These are phyloP conservation scores for Mylabris sibirica DNA, from an alignment of 2,888 invertebrate genomes.

Conservation along the genomic window DNA sequence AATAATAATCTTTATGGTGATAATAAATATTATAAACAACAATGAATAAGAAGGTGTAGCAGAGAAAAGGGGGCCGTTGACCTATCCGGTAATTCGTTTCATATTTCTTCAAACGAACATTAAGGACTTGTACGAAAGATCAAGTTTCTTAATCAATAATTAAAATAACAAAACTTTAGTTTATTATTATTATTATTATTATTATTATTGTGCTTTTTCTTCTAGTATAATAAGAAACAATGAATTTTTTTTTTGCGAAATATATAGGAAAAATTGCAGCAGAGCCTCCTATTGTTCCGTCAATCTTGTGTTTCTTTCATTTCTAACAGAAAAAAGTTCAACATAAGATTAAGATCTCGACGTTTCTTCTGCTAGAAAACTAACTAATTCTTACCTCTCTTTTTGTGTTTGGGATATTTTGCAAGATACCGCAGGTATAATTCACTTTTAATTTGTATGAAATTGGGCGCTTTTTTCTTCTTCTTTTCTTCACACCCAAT, in stretches of 20 bases:
- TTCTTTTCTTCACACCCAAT: too few species aligned
- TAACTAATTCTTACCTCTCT: not conserved
- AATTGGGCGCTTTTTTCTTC: not conserved
- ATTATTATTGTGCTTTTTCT: too few species aligned
- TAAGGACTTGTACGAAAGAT: conserved; percentile 5
- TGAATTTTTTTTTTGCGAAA: not conserved
- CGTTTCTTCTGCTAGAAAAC: too few species aligned
- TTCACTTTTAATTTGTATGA: not conserved
- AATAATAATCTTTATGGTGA: conserved; percentile 1
- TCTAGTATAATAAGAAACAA: not conserved
- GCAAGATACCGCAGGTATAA: not conserved
- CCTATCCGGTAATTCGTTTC: conserved; percentile 9
- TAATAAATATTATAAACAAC: not conserved
- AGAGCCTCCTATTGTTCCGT: not conserved
- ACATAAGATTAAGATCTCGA: not conserved
- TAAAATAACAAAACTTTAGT: not conserved
- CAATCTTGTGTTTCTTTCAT: not conserved
- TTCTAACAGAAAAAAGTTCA: not conserved
- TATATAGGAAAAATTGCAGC: not conserved
- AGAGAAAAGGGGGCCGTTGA: not conserved
- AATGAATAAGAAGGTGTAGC: not conserved
- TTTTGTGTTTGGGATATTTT: not conserved
- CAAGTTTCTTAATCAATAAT: conserved; percentile 9
- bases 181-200: not conserved
- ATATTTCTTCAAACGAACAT: conserved; percentile 2